Conservation (phyloP, 2,113 vertebrate genomes). For the Echinops telfairi region DNA sequence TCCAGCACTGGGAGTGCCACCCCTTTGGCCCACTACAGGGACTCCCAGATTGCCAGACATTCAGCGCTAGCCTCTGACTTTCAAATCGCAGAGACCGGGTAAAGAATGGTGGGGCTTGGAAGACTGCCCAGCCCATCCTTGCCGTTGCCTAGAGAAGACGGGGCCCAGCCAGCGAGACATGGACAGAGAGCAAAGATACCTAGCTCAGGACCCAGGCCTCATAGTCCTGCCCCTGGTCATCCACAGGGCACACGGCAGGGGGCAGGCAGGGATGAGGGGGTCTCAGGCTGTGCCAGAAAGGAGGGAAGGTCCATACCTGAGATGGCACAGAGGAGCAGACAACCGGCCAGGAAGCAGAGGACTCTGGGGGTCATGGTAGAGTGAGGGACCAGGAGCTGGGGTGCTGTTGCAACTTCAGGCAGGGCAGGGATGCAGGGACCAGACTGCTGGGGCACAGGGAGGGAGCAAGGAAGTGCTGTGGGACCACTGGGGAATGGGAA, state of each 20-base stretch:
- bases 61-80: not conserved
- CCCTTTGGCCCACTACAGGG: not conserved
- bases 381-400: not conserved
- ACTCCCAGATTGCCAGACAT: not conserved
- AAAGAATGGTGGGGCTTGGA: not conserved
- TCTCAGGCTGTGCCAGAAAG: not conserved
- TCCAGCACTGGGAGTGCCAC: not conserved
- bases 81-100: not conserved
- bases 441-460: not conserved
- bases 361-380: not conserved
- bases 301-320: not conserved
- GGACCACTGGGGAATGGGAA: not conserved
- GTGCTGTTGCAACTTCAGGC: not conserved
- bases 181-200: not conserved
- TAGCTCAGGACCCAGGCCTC: not conserved
- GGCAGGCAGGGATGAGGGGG: not conserved
- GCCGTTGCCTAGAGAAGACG: not conserved
- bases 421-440: not conserved
- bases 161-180: not conserved
- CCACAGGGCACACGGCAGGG: not conserved
- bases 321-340: slow-evolving; percentile 42
- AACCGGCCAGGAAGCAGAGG: slow-evolving; percentile 23
- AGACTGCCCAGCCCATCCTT: not conserved
- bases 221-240: not conserved
- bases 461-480: not conserved